Evolutionary conservation across 2,888 invertebrate species (phyloP).

Genomic region (Agriopis marginaria): DNA sequence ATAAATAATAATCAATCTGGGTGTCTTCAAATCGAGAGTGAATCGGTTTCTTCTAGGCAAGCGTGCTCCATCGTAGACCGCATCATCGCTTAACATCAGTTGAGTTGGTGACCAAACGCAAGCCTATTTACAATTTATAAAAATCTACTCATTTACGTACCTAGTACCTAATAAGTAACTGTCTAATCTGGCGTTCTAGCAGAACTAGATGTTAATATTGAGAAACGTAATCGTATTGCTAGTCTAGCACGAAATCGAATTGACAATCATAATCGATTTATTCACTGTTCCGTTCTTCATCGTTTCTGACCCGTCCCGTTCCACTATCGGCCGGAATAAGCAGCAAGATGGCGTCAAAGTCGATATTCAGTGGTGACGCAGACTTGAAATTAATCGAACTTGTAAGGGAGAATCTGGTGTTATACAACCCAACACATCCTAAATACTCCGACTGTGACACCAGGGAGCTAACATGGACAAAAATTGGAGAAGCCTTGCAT

Average conservation of each 20-base stretch:
- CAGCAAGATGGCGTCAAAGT: constrained; percentile 8
- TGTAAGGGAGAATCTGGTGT: constrained; percentile 68
- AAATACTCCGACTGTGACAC: constrained; percentile 71
- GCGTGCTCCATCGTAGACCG: no score
- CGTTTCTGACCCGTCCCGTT: constrained; percentile 42
- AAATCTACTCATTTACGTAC: no score
- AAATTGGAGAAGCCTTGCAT: constrained; percentile 70
- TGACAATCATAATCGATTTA: constrained; percentile 1
- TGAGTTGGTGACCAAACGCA: no score
- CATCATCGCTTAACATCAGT: no score
- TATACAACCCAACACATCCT: constrained; percentile 69
- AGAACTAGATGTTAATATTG: no score
- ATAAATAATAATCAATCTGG: no score
- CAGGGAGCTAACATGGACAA: constrained; percentile 76
- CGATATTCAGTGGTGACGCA: not conserved
- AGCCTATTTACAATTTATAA: no score
- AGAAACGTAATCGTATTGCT: not conserved
- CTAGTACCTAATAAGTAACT: no score
- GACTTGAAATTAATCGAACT: constrained; percentile 68
- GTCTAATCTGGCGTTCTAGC: no score
- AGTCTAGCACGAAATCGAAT: not conserved
- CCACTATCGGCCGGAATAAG: constrained; percentile 35
- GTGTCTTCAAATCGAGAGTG: no score
- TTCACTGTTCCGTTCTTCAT: constrained; percentile 18
- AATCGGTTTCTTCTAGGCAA: no score